phyloP scores from a whole-genome alignment of 2,888 invertebrate genomes.

The Trachelus troglodyta region DNA sequence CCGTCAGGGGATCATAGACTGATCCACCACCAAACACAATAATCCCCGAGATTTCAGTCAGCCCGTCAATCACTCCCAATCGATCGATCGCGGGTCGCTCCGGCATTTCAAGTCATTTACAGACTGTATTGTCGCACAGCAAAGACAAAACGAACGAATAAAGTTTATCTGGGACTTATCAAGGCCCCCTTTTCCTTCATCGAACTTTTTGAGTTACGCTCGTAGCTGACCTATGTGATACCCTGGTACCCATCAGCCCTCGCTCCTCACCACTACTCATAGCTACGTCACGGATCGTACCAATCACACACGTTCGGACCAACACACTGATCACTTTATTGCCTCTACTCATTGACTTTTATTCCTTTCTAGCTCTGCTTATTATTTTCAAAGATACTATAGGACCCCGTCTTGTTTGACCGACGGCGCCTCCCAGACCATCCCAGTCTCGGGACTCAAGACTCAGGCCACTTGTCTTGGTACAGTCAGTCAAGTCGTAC shows the following conservation, averaged over 20 bases:
- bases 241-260: slow-evolving; percentile 21
- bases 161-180: slow-evolving; percentile 30
- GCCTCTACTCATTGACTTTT: too few species aligned
- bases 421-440: slow-evolving; percentile 38
- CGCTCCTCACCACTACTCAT: too few species aligned
- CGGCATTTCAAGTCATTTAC: too few species aligned
- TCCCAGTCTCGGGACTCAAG: slow-evolving; percentile 31
- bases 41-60: neutral
- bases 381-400: slow-evolving; percentile 35
- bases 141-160: slow-evolving; percentile 9
- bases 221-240: slow-evolving; percentile 37
- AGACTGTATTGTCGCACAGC: too few species aligned
- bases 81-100: too few species aligned
- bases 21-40: neutral
- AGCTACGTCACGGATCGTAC: too few species aligned
- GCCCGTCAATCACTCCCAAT: too few species aligned
- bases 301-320: too few species aligned
- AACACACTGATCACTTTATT: too few species aligned
- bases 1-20: slow-evolving; percentile 14
- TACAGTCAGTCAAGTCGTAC: too few species aligned
- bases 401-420: slow-evolving; percentile 31
- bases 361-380: slow-evolving; percentile 20
- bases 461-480: too few species aligned
- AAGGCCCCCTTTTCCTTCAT: slow-evolving; percentile 27
- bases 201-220: slow-evolving; percentile 20